Conservation (phyloP, 2,888 invertebrate species). For the Dioctria linearis region DNA sequence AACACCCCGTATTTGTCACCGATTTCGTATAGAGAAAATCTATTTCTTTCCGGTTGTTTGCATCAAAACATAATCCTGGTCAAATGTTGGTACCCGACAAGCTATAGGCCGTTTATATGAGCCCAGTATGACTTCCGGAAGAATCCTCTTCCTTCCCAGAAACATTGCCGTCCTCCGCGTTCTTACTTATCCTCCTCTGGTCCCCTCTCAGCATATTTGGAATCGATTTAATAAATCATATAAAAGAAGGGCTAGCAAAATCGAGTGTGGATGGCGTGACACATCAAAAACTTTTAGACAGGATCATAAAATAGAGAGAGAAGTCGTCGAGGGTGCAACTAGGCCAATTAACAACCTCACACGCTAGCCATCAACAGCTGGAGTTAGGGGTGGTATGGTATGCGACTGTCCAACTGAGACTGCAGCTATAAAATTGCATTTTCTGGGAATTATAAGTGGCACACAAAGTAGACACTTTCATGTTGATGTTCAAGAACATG, state of each 20-base stretch:
- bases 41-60: too few relatives aligned
- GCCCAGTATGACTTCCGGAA: conserved; percentile 36
- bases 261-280: conserved; percentile 44
- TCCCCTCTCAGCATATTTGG: conserved; percentile 19
- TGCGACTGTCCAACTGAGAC: not conserved
- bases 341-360: conserved; percentile 53
- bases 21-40: too few relatives aligned
- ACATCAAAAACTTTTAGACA: conserved; percentile 42
- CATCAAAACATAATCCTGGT: not conserved
- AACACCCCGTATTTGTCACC: too few relatives aligned
- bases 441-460: not conserved
- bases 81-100: conserved; percentile 20
- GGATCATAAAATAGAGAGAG: conserved; percentile 26
- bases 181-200: not conserved
- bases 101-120: not conserved
- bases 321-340: conserved; percentile 34
- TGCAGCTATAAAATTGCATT: conserved; percentile 8
- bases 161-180: not conserved
- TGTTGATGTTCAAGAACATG: not conserved
- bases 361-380: conserved; percentile 18
- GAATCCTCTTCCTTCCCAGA: conserved; percentile 16
- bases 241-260: not conserved
- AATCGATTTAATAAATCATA: conserved; percentile 54
- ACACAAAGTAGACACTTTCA: not conserved
- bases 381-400: too few relatives aligned